phyloP scores from a whole-genome alignment of 2,797 vertebrate species.

The Tokudaia tokunoshimensis region DNA sequence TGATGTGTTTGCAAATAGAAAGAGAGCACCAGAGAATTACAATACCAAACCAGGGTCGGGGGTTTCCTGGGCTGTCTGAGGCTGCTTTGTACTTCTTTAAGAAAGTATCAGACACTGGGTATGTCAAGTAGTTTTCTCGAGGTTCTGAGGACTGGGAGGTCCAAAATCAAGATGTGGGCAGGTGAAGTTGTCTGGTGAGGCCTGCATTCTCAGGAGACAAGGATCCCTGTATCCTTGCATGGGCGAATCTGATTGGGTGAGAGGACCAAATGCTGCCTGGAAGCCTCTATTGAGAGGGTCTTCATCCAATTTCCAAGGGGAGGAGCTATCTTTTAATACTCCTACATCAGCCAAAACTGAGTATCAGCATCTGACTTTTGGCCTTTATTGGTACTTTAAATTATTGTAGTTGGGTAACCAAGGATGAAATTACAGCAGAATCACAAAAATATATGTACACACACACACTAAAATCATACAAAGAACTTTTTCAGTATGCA shows the following conservation, averaged over 20 bases:
- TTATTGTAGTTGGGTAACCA: background rate
- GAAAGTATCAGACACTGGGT: background rate
- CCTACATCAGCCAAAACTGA: background rate
- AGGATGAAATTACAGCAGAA: conserved; percentile 21
- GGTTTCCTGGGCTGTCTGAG: background rate
- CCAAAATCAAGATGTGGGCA: background rate
- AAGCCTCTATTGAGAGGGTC: background rate
- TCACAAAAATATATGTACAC: rapidly evolving
- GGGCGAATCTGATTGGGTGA: background rate
- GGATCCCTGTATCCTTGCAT: background rate
- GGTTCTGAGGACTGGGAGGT: background rate
- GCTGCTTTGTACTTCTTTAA: background rate
- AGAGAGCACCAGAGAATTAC: background rate
- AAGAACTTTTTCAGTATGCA: background rate
- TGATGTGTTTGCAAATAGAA: conserved; percentile 17
- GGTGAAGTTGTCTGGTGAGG: background rate
- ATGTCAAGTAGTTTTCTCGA: background rate
- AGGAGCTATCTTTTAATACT: background rate
- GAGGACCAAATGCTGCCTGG: background rate
- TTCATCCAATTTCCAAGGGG: background rate
- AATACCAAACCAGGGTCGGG: background rate
- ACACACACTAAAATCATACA: too few species aligned
- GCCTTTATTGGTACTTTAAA: background rate
- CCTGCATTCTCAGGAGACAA: background rate
- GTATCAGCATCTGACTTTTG: background rate